These are phyloP conservation scores for Thera britannica DNA, from an alignment of 2,888 invertebrate species.

Conservation along the genomic window DNA sequence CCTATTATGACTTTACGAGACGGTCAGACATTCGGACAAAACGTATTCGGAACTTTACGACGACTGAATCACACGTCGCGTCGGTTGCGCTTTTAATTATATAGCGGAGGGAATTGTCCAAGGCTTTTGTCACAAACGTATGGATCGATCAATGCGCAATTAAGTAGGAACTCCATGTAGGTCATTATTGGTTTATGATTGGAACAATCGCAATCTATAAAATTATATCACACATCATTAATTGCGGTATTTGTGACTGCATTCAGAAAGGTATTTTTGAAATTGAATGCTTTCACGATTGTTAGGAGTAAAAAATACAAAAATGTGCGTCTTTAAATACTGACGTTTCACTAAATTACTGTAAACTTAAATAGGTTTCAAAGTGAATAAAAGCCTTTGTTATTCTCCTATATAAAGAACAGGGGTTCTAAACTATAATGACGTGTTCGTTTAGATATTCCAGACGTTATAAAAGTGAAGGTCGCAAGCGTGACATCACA, in stretches of 20 bases:
- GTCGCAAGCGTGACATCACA: constrained; percentile 33
- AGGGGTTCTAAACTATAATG: neutral
- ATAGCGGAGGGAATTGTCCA: constrained; percentile 24
- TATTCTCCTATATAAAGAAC: too few relatives aligned
- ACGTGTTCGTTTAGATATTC: constrained; percentile 1
- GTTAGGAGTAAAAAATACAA: too few relatives aligned
- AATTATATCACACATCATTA: too few relatives aligned
- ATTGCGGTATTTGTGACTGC: too few relatives aligned
- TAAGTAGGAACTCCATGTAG: neutral
- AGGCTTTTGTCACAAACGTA: constrained; percentile 22
- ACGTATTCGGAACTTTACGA: constrained; percentile 40
- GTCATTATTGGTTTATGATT: neutral
- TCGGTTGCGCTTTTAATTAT: constrained; percentile 33
- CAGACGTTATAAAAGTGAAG: constrained; percentile 24
- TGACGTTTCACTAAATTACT: too few relatives aligned
- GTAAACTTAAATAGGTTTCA: too few relatives aligned
- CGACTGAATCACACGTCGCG: constrained; percentile 40
- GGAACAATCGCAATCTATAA: neutral
- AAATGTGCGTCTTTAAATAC: too few relatives aligned
- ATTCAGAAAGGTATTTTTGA: too few relatives aligned
- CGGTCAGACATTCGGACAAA: constrained; percentile 48
- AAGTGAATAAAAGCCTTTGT: too few relatives aligned
- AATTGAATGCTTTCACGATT: too few relatives aligned
- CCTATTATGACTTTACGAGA: constrained; percentile 65
- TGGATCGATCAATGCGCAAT: constrained; percentile 19